A percentile compares a stretch with the other conserved stretches of the same genome.
Evolutionary conservation across 2,797 vertebrate genomes (phyloP).

Genomic region (Rhodeus uyekii): DNA sequence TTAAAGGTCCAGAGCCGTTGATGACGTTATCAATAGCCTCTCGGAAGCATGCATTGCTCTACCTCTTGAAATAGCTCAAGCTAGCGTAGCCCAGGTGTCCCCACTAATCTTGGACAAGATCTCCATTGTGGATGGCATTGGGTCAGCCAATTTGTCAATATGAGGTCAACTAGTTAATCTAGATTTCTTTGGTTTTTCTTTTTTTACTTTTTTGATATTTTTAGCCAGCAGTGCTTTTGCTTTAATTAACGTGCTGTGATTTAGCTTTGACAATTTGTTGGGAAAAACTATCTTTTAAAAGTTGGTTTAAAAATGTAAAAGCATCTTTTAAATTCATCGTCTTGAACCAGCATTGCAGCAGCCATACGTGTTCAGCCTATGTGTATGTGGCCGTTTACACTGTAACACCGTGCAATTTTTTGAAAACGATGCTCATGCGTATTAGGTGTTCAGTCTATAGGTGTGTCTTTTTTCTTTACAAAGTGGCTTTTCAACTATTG

Average conservation of each 20-base stretch:
- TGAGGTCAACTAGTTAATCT: neutral
- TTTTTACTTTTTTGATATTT: neutral
- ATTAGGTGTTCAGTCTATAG: too few species aligned
- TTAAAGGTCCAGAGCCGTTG: neutral
- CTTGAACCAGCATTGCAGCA: neutral
- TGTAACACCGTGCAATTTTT: too few species aligned
- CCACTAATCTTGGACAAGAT: conserved; percentile 67
- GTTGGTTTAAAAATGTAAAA: too few species aligned
- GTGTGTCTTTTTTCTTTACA: too few species aligned
- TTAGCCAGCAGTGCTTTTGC: neutral
- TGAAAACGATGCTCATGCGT: too few species aligned
- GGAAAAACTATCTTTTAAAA: neutral
- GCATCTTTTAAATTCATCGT: neutral
- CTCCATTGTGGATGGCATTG: conserved; percentile 52
- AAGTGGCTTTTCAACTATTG: too few species aligned
- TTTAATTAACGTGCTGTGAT: neutral
- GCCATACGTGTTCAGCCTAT: neutral
- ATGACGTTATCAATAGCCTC: neutral
- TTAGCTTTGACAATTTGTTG: neutral
- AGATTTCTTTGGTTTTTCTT: neutral
- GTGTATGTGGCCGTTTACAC: too few species aligned
- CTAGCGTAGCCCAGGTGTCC: conserved; percentile 70
- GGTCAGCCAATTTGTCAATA: neutral
- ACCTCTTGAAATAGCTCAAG: conserved; percentile 70
- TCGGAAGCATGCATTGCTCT: conserved; percentile 43